These are phyloP conservation scores for Montifringilla adamsi DNA, from an alignment of 2,113 vertebrate genomes.

Conservation along the genomic window DNA sequence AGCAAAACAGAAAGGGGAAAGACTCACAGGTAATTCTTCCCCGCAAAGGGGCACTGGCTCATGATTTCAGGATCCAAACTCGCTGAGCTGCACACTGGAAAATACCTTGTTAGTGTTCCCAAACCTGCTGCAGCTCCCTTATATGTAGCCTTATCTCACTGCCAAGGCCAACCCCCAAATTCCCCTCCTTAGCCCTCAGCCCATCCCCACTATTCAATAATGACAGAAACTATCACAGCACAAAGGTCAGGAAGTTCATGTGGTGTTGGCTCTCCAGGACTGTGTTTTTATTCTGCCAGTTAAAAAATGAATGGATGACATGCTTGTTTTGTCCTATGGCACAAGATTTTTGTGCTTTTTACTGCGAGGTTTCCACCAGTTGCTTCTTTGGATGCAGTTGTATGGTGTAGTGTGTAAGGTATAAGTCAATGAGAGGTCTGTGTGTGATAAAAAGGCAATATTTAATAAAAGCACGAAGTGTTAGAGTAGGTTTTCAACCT, in stretches of 20 bases:
- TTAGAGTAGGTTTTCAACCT: not conserved
- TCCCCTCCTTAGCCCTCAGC: not conserved
- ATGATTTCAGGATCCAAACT: constrained; percentile 66
- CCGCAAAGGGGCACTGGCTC: constrained; percentile 87
- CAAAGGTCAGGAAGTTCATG: not conserved
- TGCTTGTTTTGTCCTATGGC: not conserved
- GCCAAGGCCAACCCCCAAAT: constrained; percentile 52
- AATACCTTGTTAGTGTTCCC: not conserved
- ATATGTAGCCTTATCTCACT: constrained; percentile 47
- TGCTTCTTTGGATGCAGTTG: not conserved
- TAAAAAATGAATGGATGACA: not conserved
- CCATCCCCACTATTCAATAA: not conserved
- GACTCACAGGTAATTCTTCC: constrained; percentile 83
- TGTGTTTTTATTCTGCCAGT: not conserved
- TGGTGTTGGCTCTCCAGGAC: not conserved
- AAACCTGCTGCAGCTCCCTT: not conserved
- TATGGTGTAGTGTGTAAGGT: not conserved
- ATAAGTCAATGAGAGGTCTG: not conserved
- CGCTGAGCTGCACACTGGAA: not conserved
- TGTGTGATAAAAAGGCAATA: not conserved
- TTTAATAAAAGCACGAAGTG: not conserved
- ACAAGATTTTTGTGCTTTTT: not conserved
- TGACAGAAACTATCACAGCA: not conserved
- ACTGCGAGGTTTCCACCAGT: not conserved
- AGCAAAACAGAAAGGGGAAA: not conserved